phyloP scores from a whole-genome alignment of 2,797 vertebrate species.

The Notolepis coatsorum region DNA sequence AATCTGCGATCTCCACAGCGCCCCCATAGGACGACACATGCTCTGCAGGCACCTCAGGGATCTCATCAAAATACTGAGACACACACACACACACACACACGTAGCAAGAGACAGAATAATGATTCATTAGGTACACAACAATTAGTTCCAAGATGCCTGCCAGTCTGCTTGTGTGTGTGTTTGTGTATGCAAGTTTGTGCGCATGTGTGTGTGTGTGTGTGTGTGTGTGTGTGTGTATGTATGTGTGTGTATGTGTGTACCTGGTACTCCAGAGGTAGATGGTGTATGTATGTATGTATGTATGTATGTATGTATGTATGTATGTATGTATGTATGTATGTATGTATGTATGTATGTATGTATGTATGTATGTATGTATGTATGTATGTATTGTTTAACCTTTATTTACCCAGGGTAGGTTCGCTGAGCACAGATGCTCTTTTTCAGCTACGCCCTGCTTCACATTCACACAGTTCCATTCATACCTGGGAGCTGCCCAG shows the following conservation, averaged over 20 bases:
- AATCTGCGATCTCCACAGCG: conserved; percentile 97
- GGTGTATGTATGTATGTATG: conserved; percentile 1
- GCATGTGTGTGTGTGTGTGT: too few species aligned
- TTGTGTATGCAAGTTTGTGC: not conserved
- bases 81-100: conserved; percentile 11
- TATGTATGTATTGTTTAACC: too few species aligned
- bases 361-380: too few species aligned
- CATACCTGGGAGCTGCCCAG: too few species aligned
- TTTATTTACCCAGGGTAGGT: too few species aligned
- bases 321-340: not conserved
- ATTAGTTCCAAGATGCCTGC: too few species aligned
- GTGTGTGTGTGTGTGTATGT: not conserved
- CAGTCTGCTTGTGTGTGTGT: conserved; percentile 4
- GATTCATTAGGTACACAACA: too few species aligned
- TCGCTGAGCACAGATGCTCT: too few species aligned
- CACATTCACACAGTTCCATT: too few species aligned
- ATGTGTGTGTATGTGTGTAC: conserved; percentile 31
- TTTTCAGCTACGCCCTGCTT: too few species aligned
- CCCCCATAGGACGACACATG: conserved; percentile 91
- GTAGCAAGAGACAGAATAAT: not conserved
- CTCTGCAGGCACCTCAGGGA: conserved; percentile 82
- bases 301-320: not conserved
- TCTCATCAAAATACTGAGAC: conserved; percentile 91
- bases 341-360: not conserved
- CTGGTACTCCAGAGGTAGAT: conserved; percentile 70